These are phyloP conservation scores for Leuciscus waleckii DNA, from an alignment of 2,797 vertebrate genomes.

Conservation along the genomic window DNA sequence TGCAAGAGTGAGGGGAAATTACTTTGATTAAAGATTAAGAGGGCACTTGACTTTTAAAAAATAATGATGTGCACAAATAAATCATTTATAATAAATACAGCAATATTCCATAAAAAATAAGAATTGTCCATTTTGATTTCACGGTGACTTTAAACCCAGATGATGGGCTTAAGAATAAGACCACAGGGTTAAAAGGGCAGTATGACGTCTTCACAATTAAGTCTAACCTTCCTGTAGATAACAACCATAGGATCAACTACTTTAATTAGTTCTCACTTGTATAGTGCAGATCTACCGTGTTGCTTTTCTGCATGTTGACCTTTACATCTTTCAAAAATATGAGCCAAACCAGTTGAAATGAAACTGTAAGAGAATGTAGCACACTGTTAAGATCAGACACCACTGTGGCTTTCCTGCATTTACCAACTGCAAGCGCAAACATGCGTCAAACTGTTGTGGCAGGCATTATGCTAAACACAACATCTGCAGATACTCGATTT, in stretches of 20 bases:
- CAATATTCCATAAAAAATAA: not conserved
- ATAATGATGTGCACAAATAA: not conserved
- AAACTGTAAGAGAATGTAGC: conserved; percentile 7
- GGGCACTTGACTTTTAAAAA: not conserved
- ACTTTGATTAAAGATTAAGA: not conserved
- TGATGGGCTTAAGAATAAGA: not conserved
- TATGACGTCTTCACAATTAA: not conserved
- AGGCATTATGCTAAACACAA: conserved; percentile 22
- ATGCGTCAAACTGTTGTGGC: conserved; percentile 27
- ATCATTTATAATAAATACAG: not conserved
- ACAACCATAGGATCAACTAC: not conserved
- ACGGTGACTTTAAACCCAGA: not conserved
- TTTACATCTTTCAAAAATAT: not conserved
- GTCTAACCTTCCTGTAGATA: not conserved
- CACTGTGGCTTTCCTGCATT: conserved; percentile 22
- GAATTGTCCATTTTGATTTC: not conserved
- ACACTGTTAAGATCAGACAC: conserved; percentile 23
- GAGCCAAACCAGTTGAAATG: conserved; percentile 10
- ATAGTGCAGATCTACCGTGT: not conserved
- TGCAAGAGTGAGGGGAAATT: not conserved
- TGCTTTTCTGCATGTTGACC: not conserved
- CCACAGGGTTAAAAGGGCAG: not conserved
- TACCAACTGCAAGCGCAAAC: not conserved
- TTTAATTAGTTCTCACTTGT: not conserved
- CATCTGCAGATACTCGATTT: conserved; percentile 24